A percentile compares a stretch with the other conserved stretches of the same genome.
Evolutionary conservation across 2,113 vertebrate genomes (phyloP).

Genomic region (Ailurus styani): DNA sequence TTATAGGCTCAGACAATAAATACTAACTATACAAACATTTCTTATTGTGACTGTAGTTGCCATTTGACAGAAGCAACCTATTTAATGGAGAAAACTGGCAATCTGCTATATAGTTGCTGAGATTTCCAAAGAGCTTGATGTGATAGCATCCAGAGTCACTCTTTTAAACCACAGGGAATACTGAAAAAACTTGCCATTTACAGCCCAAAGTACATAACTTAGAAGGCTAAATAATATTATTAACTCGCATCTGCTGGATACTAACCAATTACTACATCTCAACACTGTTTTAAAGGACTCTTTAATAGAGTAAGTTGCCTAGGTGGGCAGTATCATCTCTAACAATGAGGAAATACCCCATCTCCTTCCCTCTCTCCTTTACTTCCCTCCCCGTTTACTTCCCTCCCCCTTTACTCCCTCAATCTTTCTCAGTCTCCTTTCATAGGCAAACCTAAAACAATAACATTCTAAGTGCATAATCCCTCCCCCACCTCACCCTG

Average conservation of each 20-base stretch:
- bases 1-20: constrained; percentile 8
- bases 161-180: constrained; percentile 9
- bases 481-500: not conserved
- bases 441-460: not conserved
- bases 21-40: constrained; percentile 12
- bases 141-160: not conserved
- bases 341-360: not conserved
- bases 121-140: not conserved
- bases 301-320: not conserved
- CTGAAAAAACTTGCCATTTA: constrained; percentile 46
- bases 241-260: not conserved
- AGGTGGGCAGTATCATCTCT: not conserved
- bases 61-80: constrained; percentile 28
- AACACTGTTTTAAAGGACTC: not conserved
- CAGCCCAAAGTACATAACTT: not conserved
- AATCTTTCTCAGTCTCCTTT: not conserved
- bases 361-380: not conserved
- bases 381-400: not conserved
- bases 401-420: not conserved
- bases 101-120: constrained; percentile 14
- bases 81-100: constrained; percentile 6
- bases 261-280: not conserved
- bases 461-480: not conserved
- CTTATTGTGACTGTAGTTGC: constrained; percentile 15
- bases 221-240: constrained; percentile 10